These are phyloP conservation scores for Nettapus auritus DNA, from an alignment of 2,113 vertebrate genomes.

Conservation along the genomic window DNA sequence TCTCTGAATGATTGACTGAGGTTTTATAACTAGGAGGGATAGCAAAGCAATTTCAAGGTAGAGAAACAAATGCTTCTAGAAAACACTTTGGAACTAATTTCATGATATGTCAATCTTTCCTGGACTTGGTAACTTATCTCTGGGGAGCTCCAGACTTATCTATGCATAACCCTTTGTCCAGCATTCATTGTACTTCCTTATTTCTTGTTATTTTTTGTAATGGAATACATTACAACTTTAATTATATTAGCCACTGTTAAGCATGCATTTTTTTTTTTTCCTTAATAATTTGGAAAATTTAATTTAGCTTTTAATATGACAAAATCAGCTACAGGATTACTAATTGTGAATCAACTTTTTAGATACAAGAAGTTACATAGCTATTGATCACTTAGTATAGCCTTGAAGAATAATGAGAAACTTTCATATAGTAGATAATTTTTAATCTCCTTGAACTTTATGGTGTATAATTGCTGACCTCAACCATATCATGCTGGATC, in stretches of 20 bases:
- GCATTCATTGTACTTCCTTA: not conserved
- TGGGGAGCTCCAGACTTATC: not conserved
- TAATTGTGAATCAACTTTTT: conserved; percentile 26
- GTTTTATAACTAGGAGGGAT: not conserved
- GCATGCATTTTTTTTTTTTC: not conserved
- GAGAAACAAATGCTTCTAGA: not conserved
- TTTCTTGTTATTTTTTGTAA: conserved; percentile 41
- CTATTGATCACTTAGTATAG: not conserved
- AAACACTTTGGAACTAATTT: conserved; percentile 43
- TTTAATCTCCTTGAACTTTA: conserved; percentile 26
- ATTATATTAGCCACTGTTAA: conserved; percentile 51
- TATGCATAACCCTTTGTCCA: not conserved
- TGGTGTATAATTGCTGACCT: not conserved
- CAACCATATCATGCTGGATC: not conserved
- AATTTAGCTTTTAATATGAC: conserved; percentile 56
- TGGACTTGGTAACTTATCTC: not conserved
- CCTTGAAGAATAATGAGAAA: conserved; percentile 48
- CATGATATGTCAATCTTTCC: not conserved
- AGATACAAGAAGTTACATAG: not conserved
- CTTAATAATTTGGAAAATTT: conserved; percentile 59
- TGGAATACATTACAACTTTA: conserved; percentile 38
- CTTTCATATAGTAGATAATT: not conserved
- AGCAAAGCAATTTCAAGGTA: conserved; percentile 45
- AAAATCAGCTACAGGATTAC: conserved; percentile 51
- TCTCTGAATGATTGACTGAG: not conserved